These are phyloP conservation scores for Lipotes vexillifer DNA, from an alignment of 2,113 vertebrate genomes.

Conservation along the genomic window DNA sequence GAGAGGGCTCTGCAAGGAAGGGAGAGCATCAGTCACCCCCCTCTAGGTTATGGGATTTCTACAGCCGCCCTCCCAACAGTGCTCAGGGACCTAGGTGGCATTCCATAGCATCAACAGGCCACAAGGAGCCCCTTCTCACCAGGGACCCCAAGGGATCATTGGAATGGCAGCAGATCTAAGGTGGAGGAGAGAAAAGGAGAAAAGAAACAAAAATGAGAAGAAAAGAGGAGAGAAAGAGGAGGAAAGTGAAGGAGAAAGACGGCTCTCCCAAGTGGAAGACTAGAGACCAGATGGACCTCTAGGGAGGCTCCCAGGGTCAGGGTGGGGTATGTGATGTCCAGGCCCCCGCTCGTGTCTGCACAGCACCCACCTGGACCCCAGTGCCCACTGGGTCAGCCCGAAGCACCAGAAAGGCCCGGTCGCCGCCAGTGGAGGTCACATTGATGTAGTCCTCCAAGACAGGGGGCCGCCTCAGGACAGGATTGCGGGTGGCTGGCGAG, in stretches of 20 bases:
- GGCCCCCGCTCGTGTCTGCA: accelerated
- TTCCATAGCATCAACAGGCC: accelerated
- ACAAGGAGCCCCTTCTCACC: not conserved
- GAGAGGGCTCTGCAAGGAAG: slow-evolving; percentile 63
- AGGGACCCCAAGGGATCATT: accelerated
- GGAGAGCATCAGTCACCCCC: not conserved
- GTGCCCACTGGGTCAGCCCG: slow-evolving; percentile 74
- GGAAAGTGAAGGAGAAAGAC: too few species aligned
- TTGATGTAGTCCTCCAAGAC: slow-evolving; percentile 91
- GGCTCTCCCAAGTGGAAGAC: accelerated
- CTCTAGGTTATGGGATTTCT: not conserved
- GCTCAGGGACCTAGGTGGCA: not conserved
- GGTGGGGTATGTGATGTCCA: not conserved
- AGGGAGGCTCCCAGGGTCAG: not conserved
- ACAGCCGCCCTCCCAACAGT: not conserved
- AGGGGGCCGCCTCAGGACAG: slow-evolving; percentile 87
- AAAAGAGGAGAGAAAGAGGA: accelerated
- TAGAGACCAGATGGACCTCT: not conserved
- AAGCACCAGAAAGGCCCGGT: slow-evolving; percentile 88
- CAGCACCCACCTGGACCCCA: slow-evolving; percentile 71
- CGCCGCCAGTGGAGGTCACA: slow-evolving; percentile 88
- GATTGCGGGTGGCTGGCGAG: slow-evolving; percentile 39
- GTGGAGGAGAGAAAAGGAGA: too few species aligned
- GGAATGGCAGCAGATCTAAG: accelerated
- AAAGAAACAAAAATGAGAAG: accelerated